Conservation (phyloP, 1,140 invertebrate species). For the Drosophila tropicalis region DNA sequence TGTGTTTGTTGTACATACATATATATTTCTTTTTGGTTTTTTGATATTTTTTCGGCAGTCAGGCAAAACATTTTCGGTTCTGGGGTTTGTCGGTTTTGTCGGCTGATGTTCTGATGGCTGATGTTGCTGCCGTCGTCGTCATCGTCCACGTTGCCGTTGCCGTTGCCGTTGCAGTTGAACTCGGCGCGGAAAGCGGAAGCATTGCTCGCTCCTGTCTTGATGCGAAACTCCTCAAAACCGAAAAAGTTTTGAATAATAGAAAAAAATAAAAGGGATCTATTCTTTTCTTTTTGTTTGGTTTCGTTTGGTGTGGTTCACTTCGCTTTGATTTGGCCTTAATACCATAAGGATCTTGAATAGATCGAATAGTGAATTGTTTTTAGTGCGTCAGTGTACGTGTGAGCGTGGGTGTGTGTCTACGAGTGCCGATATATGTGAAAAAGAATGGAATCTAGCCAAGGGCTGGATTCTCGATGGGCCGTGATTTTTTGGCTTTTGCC, state of each 20-base stretch:
- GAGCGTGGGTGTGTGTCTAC: too few species aligned
- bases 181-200: conserved; percentile 74
- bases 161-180: conserved; percentile 74
- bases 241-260: background rate
- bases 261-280: conserved; percentile 1
- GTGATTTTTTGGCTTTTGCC: background rate
- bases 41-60: conserved; percentile 64
- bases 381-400: background rate
- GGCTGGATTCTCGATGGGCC: conserved; percentile 8
- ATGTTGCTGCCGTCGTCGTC: conserved; percentile 73
- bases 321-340: background rate
- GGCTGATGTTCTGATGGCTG: conserved; percentile 48
- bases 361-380: conserved; percentile 2
- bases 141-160: conserved; percentile 40
- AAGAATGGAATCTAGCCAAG: conserved; percentile 7
- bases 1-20: conserved; percentile 42
- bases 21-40: conserved; percentile 35
- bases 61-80: conserved; percentile 72
- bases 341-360: background rate
- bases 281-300: background rate
- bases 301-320: background rate
- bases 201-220: conserved; percentile 49
- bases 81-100: conserved; percentile 52
- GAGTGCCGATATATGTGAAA: background rate
- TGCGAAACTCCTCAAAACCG: conserved; percentile 27